Evolutionary conservation across 2,797 vertebrate species (phyloP).

Genomic region (Hyperoplus immaculatus): DNA sequence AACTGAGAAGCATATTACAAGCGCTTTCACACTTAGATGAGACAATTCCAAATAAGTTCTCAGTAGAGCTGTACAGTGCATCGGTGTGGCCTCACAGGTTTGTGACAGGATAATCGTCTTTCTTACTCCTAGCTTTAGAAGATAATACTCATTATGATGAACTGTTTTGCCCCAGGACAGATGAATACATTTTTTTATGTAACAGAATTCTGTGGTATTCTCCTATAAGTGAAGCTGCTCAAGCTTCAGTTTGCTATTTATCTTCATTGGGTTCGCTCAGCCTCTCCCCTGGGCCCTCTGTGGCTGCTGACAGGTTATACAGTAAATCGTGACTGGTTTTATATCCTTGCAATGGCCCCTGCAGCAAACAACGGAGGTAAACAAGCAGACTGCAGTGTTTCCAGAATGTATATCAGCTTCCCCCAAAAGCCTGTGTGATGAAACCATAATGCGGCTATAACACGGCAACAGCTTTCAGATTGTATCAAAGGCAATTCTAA

Average conservation of each 20-base stretch:
- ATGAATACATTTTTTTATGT: conserved; percentile 42
- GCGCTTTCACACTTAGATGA: conserved; percentile 19
- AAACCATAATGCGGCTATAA: conserved; percentile 31
- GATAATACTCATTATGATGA: conserved; percentile 53
- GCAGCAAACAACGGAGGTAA: conserved; percentile 38
- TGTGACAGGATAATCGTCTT: conserved; percentile 22
- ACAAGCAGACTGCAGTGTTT: conserved; percentile 42
- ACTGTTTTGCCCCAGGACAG: conserved; percentile 17
- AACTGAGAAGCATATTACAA: conserved; percentile 28
- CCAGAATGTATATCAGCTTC: conserved; percentile 35
- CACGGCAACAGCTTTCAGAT: conserved; percentile 34
- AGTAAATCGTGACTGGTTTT: conserved; percentile 68
- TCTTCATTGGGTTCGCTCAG: conserved; percentile 58
- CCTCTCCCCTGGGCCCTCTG: conserved; percentile 48
- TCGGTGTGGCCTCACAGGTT: conserved; percentile 24
- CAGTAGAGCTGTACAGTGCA: conserved; percentile 4
- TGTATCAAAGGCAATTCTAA: conserved; percentile 8
- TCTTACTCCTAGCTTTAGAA: conserved; percentile 25
- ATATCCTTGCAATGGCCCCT: conserved; percentile 55
- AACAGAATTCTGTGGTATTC: conserved; percentile 47
- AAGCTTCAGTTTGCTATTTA: conserved; percentile 61
- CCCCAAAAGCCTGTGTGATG: conserved; percentile 26
- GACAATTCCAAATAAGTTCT: conserved; percentile 30
- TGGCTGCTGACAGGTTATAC: conserved; percentile 62
- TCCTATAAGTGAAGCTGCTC: conserved; percentile 54